Conservation (phyloP, 2,888 invertebrate genomes). For the Philhelius pedissequus region DNA sequence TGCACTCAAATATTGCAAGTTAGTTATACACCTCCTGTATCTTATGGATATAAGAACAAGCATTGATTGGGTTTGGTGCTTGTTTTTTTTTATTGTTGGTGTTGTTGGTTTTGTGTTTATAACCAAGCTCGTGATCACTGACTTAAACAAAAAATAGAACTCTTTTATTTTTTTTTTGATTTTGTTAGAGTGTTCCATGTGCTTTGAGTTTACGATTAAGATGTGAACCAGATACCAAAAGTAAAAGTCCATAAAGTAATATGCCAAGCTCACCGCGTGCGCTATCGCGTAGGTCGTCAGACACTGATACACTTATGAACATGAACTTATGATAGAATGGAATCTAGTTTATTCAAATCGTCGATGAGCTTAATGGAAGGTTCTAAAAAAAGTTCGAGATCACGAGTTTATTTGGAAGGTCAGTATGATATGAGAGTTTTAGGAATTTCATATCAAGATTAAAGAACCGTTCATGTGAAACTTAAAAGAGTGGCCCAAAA, state of each 20-base stretch:
- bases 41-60: slow-evolving; percentile 8
- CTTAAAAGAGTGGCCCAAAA: background rate
- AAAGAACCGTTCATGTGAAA: background rate
- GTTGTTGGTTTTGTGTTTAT: slow-evolving; percentile 17
- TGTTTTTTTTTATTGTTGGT: background rate
- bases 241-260: slow-evolving; percentile 65
- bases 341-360: background rate
- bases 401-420: background rate
- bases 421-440: background rate
- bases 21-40: slow-evolving; percentile 2
- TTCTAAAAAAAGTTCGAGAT: background rate
- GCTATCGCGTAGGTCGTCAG: background rate
- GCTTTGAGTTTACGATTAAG: slow-evolving; percentile 55
- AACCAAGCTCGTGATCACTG: slow-evolving; percentile 56
- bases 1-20: background rate
- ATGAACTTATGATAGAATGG: slow-evolving; percentile 40
- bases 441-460: background rate
- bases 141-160: slow-evolving; percentile 8
- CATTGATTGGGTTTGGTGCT: slow-evolving; percentile 17
- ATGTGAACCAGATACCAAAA: slow-evolving; percentile 67
- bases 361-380: slow-evolving; percentile 14
- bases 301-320: slow-evolving; percentile 47
- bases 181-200: background rate
- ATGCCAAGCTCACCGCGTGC: background rate
- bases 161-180: background rate